phyloP scores from a whole-genome alignment of 2,888 invertebrate species.

The Macaria liturata region DNA sequence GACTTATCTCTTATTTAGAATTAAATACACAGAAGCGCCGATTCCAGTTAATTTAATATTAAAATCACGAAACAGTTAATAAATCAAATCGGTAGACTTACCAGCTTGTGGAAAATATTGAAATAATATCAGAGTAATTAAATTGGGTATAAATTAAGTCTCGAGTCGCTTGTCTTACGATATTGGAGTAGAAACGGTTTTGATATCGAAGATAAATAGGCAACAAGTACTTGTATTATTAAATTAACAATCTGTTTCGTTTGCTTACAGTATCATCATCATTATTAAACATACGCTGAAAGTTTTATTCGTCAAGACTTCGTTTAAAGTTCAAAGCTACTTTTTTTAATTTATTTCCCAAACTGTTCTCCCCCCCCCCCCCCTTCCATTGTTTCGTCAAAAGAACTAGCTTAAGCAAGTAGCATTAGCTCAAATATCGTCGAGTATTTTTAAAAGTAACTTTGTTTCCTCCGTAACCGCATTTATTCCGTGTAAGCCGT shows the following conservation, averaged over 20 bases:
- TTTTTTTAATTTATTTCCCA: no score
- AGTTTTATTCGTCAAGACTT: no score
- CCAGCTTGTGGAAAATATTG: slow-evolving; percentile 33
- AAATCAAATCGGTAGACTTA: slow-evolving; percentile 33
- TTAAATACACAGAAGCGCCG: slow-evolving; percentile 22
- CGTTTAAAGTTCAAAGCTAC: no score
- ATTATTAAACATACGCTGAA: no score
- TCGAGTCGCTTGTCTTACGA: slow-evolving; percentile 7
- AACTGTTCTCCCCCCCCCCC: no score
- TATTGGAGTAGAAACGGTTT: slow-evolving; percentile 1
- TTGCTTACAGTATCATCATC: background rate
- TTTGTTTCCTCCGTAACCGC: slow-evolving; percentile 4
- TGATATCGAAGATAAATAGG: background rate
- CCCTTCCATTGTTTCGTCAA: no score
- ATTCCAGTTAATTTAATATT: slow-evolving; percentile 30
- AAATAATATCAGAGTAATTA: slow-evolving; percentile 32
- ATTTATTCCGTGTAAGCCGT: slow-evolving; percentile 35
- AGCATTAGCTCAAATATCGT: no score
- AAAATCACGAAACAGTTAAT: slow-evolving; percentile 31
- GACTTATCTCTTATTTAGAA: slow-evolving; percentile 5
- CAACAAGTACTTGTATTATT: no score
- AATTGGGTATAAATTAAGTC: slow-evolving; percentile 15
- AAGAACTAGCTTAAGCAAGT: no score
- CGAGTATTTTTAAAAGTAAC: no score
- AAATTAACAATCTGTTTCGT: background rate